Evolutionary conservation across 2,888 invertebrate genomes (phyloP), one percentile per base, ranked within the genome.

Genomic region (Melanophora roralis): DNA sequence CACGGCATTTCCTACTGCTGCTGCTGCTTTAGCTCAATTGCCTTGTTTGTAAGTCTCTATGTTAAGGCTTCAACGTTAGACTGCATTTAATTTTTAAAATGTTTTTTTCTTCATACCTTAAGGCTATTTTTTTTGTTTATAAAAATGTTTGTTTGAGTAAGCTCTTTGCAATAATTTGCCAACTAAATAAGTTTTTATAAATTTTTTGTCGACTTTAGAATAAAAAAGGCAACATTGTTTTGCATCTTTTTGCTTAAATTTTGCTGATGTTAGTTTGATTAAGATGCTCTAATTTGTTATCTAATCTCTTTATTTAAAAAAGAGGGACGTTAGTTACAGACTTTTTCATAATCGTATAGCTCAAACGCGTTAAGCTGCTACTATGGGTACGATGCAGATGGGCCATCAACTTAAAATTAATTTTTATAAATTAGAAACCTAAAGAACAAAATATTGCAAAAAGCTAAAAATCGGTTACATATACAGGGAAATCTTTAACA

Each of bases 1-100:
- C 71, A 68, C 53, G 64, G 49, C 57, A 77, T 75, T 78, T 78
- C 78, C 75, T 81, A 71, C 14, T 62, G 45, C 14, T 27, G 38
- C 45, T 53, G 40, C 62, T 38, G 11, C 34, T 34, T 36, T 36
- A 34, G 49, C 23, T 59, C 32, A 21, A 27, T 27, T 53, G 21
- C 12, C 21, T 19, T 55, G 12, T 38, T 51, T 38, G 12, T 19
- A 36, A 12, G n/a, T 7, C 14, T 40, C 2, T 40, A 21, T 36
- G 38, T 40, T n/a, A n/a, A n/a, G 38, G 38, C 38, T n/a, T 5
- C n/a, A n/a, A n/a, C 5, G 5, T 12, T 32, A 32, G 53, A 34
- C 59, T 71, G 14, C 27, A 32, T 53, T n/a, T 14, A 14, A 4
- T 27, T 53, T 53, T 55, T 5, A 27, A 43, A 71, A 55, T 57